Percentiles rank a stretch among this genome's conserved stretches.
Evolutionary conservation across 2,888 invertebrate genomes (phyloP).

Genomic region (Sisyra terminalis): DNA sequence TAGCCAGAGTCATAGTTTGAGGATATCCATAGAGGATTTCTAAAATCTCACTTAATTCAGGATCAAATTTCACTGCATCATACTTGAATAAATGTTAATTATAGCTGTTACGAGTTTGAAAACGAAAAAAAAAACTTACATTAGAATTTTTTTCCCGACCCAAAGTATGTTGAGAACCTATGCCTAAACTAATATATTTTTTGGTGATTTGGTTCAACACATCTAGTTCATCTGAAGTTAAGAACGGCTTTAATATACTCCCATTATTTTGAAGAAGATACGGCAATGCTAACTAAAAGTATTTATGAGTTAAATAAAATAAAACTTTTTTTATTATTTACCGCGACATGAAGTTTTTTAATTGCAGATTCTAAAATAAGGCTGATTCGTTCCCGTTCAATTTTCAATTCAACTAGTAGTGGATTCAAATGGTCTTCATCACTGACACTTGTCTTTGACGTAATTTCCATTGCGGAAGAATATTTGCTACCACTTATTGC

Average conservation of each 20-base stretch:
- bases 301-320: too few relatives aligned
- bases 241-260: neutral
- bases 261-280: neutral
- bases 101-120: too few relatives aligned
- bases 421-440: neutral
- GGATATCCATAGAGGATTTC: neutral
- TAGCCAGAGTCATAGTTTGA: neutral
- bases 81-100: too few relatives aligned
- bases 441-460: neutral
- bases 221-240: too few relatives aligned
- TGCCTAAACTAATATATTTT: too few relatives aligned
- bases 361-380: slow-evolving; percentile 33
- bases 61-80: slow-evolving; percentile 1
- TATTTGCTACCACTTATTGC: neutral
- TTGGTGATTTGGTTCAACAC: too few relatives aligned
- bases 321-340: neutral
- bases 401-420: slow-evolving; percentile 22
- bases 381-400: slow-evolving; percentile 35
- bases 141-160: too few relatives aligned
- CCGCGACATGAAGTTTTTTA: neutral
- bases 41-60: neutral
- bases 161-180: too few relatives aligned
- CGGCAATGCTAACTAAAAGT: too few relatives aligned
- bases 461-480: neutral
- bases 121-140: too few relatives aligned